Base-by-base conservation (phyloP, 2,888 invertebrate genomes). In the Torymus auratus region DNA sequence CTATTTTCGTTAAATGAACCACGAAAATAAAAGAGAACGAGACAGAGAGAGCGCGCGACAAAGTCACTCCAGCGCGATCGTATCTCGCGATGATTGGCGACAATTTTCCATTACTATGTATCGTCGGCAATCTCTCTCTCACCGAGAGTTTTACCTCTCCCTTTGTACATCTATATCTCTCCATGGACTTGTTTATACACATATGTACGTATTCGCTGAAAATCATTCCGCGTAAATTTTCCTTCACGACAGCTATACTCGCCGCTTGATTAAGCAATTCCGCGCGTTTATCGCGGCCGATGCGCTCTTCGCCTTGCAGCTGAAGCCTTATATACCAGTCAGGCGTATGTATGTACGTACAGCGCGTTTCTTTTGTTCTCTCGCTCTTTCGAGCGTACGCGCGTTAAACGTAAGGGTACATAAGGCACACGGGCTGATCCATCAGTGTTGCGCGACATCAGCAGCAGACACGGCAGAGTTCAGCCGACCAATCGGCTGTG, bases 81-180 rank as follows among this genome's bases (percentile, higher is more conserved):
- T 85, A 85, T 86, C 83, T 87, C 85, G 87, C 88, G 89, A 90
- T 90, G 89, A 90, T 90, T 88, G 88, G 86, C 88, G 88, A 88
- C 88, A 91, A 91, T 91, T 89, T 88, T 89, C 89, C 85, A 91
- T 91, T 91, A 90, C 90, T 91, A 91, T 91, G 91, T 91, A 91
- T 91, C 91, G 85, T 88, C 88, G 69, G 41, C 71, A n/a, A 17
- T 28, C 75, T 80, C 76, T 79, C 50, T 80, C 76, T 79, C 55
- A 50, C 68, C 12, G 14, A 23, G 10, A 56, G 58, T 12, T 23
- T 4, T 14, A 4, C 41, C 11, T 20, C 52, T 50, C 41, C 69
- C 12, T 14, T 52, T 68, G 28, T 56, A 15, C 58, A 12, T 14
- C 55, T 55, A 13, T 62, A 28, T 28, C 28, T 28, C 28, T 28